Evolutionary conservation across 2,888 invertebrate species (phyloP).

Genomic region (Chaitophorus viminalis): DNA sequence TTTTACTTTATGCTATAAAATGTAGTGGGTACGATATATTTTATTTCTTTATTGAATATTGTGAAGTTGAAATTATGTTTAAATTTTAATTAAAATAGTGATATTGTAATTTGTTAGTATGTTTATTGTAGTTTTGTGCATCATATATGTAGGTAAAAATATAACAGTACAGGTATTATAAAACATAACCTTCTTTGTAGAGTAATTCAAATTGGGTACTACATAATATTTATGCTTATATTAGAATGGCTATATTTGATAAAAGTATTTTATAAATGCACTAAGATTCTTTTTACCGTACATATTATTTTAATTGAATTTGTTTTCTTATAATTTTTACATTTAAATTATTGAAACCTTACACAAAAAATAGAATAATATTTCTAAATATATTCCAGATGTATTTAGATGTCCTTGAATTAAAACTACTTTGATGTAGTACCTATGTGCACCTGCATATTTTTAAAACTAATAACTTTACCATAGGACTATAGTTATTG

Average conservation of each 20-base stretch:
- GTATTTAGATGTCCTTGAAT: conserved; percentile 37
- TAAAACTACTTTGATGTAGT: neutral
- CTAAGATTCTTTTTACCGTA: no score
- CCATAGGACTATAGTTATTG: neutral
- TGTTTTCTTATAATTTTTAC: neutral
- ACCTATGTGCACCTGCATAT: conserved; percentile 38
- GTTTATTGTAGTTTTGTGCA: neutral
- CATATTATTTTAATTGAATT: neutral
- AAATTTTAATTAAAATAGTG: neutral
- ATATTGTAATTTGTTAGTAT: neutral
- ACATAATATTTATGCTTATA: no score
- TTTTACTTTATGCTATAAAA: no score
- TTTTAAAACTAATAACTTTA: neutral
- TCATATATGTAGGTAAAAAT: no score
- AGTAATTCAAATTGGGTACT: no score
- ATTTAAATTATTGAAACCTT: neutral
- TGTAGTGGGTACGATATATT: no score
- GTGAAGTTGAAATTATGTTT: neutral
- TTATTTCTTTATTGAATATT: no score
- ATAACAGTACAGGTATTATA: no score
- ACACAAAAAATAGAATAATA: neutral
- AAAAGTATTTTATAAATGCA: neutral
- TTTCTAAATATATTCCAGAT: conserved; percentile 39
- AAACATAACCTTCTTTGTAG: no score
- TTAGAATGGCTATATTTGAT: neutral